Conservation (phyloP, 2,797 vertebrate genomes). For the Enteromius anoplus region DNA sequence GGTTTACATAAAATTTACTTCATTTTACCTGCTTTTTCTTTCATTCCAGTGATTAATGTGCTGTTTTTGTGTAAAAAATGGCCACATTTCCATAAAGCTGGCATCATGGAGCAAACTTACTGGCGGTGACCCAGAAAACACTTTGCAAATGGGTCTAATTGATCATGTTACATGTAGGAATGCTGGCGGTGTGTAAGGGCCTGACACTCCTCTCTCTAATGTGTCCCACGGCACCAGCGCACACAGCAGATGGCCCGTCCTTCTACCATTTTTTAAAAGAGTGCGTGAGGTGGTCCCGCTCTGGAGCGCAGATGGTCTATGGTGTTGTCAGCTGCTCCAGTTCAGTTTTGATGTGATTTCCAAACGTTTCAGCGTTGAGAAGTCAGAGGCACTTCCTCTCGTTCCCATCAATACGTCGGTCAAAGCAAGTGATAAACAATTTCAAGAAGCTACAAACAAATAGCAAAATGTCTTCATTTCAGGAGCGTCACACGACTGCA, state of each 20-base stretch:
- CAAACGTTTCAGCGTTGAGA: conserved; percentile 55
- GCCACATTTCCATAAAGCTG: conserved; percentile 36
- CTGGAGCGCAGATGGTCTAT: conserved; percentile 71
- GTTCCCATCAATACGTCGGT: background rate
- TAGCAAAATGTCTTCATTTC: background rate
- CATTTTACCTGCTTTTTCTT: background rate
- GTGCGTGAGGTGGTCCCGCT: conserved; percentile 36
- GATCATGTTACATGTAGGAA: conserved; percentile 69
- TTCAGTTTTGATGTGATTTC: conserved; percentile 57
- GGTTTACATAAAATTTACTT: conserved; percentile 3
- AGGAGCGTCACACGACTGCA: background rate
- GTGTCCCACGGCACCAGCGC: conserved; percentile 65
- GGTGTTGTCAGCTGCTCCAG: conserved; percentile 56
- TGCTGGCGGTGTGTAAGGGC: conserved; percentile 59
- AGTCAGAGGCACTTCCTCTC: conserved; percentile 20
- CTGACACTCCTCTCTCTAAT: conserved; percentile 65
- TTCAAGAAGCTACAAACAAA: background rate
- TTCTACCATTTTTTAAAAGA: conserved; percentile 66
- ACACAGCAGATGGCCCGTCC: conserved; percentile 70
- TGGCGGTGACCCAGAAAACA: conserved; percentile 50
- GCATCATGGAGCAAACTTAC: conserved; percentile 24
- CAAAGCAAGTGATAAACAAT: background rate
- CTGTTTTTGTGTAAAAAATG: background rate
- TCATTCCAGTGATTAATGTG: background rate
- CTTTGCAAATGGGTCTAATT: conserved; percentile 70